These are phyloP conservation scores for Tachycineta bicolor DNA, from an alignment of 2,113 vertebrate genomes.

Conservation along the genomic window DNA sequence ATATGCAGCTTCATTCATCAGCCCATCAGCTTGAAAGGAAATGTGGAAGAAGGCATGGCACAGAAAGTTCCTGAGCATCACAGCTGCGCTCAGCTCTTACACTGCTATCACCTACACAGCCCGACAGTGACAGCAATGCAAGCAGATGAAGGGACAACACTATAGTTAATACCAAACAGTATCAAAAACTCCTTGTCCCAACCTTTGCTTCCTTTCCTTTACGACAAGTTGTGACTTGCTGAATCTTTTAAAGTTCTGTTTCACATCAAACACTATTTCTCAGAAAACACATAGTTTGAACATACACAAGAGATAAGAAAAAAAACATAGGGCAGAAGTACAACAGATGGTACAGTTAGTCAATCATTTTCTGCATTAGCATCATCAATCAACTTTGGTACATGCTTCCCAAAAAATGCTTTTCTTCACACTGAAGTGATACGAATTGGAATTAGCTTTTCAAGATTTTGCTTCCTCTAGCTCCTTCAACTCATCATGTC, in stretches of 20 bases:
- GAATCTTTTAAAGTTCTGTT: background rate
- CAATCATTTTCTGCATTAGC: background rate
- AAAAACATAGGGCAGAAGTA: background rate
- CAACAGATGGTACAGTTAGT: background rate
- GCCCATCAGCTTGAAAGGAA: background rate
- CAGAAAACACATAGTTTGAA: background rate
- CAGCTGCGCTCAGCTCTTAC: background rate
- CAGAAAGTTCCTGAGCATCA: background rate
- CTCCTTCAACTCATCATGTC: background rate
- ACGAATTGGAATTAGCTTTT: background rate
- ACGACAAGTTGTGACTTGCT: background rate
- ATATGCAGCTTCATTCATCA: background rate
- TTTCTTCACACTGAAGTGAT: background rate
- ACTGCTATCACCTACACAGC: background rate
- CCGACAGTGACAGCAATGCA: background rate
- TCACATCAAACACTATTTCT: background rate
- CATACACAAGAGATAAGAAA: background rate
- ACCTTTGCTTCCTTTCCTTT: background rate
- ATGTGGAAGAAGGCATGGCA: accelerated
- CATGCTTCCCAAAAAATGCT: background rate
- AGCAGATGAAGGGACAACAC: background rate
- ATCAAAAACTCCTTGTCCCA: background rate
- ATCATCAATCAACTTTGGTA: background rate
- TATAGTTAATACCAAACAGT: background rate
- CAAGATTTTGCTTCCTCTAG: background rate